Percentiles rank a stretch among this genome's conserved stretches.
phyloP scores from a whole-genome alignment of 2,888 invertebrate species.

The Microplitis manilae region DNA sequence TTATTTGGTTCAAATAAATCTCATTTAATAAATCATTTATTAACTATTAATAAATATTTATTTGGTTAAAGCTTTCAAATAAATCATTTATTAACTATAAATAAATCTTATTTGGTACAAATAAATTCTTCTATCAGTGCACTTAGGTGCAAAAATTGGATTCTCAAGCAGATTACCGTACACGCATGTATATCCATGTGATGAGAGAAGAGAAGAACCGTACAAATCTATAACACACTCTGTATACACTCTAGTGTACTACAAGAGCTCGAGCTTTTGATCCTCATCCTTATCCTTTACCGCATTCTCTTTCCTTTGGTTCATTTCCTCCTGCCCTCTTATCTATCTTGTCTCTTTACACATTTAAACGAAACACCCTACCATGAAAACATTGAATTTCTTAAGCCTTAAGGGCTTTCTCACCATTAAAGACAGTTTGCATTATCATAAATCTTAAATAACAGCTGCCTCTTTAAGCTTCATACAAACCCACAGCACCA shows the following conservation, averaged over 20 bases:
- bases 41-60: no score
- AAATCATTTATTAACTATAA: no score
- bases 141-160: conserved; percentile 8
- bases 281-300: background rate
- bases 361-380: background rate
- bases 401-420: background rate
- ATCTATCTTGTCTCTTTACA: background rate
- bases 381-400: conserved; percentile 8
- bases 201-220: background rate
- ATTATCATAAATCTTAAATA: conserved; percentile 50
- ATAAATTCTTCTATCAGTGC: no score
- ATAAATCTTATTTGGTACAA: no score
- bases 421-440: conserved; percentile 48
- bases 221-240: background rate
- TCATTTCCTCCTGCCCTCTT: background rate
- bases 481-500: background rate
- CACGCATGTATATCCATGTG: conserved; percentile 2
- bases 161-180: background rate
- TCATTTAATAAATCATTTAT: no score
- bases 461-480: background rate
- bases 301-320: background rate
- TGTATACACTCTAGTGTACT: background rate
- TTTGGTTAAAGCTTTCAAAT: no score
- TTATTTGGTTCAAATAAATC: no score
- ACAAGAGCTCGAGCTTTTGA: background rate